These are phyloP conservation scores for Chironomus riparius DNA, from an alignment of 2,888 invertebrate genomes.

Conservation along the genomic window DNA sequence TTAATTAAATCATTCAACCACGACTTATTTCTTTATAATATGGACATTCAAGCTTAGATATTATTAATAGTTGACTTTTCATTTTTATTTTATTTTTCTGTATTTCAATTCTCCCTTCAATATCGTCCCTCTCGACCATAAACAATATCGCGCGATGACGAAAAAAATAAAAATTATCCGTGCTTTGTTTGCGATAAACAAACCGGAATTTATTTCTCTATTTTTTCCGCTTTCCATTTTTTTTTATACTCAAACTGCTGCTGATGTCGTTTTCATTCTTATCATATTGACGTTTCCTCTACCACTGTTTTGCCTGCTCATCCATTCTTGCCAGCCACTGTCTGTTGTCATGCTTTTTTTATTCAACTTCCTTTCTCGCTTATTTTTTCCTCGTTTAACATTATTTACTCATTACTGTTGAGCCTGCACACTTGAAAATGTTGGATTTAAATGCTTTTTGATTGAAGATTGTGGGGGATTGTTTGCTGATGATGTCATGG, in stretches of 20 bases:
- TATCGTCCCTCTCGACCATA: neutral
- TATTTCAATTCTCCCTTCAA: no score
- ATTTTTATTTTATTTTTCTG: no score
- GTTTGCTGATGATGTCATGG: no score
- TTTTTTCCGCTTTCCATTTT: neutral
- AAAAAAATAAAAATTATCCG: neutral
- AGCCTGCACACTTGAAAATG: no score
- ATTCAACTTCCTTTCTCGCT: neutral
- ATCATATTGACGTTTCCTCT: neutral
- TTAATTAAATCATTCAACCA: no score
- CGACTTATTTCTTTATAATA: no score
- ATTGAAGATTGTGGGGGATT: no score
- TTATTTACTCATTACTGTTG: no score
- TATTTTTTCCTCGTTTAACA: no score
- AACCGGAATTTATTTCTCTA: constrained; percentile 6
- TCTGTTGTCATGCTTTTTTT: neutral
- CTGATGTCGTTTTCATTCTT: neutral
- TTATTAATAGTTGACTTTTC: no score
- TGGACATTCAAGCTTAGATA: no score
- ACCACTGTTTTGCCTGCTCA: neutral
- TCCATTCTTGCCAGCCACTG: neutral
- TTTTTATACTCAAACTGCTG: neutral
- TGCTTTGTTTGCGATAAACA: constrained; percentile 3
- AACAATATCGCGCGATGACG: neutral
- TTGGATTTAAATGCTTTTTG: no score